Base-by-base conservation (phyloP, 2,888 invertebrate species). In the Scaptomyza reducta region DNA sequence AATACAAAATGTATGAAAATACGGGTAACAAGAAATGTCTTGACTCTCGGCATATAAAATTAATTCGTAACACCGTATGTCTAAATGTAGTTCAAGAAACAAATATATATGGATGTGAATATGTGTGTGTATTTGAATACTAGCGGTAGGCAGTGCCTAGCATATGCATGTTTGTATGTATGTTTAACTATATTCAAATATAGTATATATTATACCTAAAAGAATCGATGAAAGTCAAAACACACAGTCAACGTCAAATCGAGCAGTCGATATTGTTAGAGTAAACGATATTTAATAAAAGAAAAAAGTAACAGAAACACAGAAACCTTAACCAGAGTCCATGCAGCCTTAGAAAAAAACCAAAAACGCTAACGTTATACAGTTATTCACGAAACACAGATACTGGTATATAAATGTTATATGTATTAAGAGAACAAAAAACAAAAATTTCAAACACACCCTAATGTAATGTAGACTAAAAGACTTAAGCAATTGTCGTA, bases 401-500 rank as follows among this genome's bases (percentile, higher is more conserved):
- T 18, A 42, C 53, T 40, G 56, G 49, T 57, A 66, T 50, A 77
- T 50, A 72, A 61, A 70, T 76, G 72, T 74, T 76, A 62, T 40
- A 44, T 61, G 66, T 35, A 58, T 63, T 60, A 55, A 65, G 53
- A 51, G 55, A 33, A 46, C 33, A 16, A 73, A 27, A 5, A 25
- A 38, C 54, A 53, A 38, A 50, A 22, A 29, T n/a, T 22, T 22
- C 22, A 31, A 31, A 3, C 9, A 51, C 68, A 70, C 38, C 54
- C 45, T 55, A 65, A 71, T 56, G 55, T 71, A 81, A 79, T 77
- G 90, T 89, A 89, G 89, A 90, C 87, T 89, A 90, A 85, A 90
- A 90, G 90, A 90, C 90, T 90, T 90, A 90, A 90, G 90, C 90
- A 90, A 90, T 90, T 90, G 90, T 90, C 90, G 83, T 75, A 81